These are phyloP conservation scores for Oplegnathus fasciatus DNA, from an alignment of 2,113 vertebrate species.

Conservation along the genomic window DNA sequence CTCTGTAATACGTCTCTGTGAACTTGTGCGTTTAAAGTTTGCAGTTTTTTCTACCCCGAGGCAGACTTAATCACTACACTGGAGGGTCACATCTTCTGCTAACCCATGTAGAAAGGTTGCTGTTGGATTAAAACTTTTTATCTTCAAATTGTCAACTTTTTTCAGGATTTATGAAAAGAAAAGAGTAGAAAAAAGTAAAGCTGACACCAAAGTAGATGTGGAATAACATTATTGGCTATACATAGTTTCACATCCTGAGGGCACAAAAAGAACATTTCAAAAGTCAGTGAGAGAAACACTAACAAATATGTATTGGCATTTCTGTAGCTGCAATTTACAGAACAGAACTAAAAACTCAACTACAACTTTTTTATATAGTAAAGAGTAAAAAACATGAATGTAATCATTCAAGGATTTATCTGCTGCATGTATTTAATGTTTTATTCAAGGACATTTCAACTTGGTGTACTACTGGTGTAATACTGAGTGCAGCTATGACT, in stretches of 20 bases:
- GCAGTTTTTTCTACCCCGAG: not conserved
- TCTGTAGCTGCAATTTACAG: not conserved
- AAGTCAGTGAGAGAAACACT: not conserved
- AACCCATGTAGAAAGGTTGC: slow-evolving; percentile 2
- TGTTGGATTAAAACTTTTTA: slow-evolving; percentile 15
- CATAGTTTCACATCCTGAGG: not conserved
- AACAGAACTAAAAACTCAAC: not conserved
- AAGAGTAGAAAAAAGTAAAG: not conserved
- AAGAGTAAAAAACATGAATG: not conserved
- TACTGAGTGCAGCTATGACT: not conserved
- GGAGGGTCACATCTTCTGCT: slow-evolving; percentile 4
- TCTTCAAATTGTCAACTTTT: slow-evolving; percentile 29
- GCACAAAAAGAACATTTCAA: not conserved
- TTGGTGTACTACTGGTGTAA: not conserved
- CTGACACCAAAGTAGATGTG: not conserved
- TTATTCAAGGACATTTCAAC: not conserved
- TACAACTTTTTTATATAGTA: not conserved
- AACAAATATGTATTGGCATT: not conserved
- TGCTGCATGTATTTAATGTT: not conserved
- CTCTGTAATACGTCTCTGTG: slow-evolving; percentile 12
- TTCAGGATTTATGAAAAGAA: not conserved
- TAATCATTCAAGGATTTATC: not conserved
- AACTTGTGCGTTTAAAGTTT: slow-evolving; percentile 10
- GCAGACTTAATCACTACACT: slow-evolving; percentile 4
- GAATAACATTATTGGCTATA: not conserved